Conservation (phyloP, 2,888 invertebrate species). For the Cerastis leucographa region DNA sequence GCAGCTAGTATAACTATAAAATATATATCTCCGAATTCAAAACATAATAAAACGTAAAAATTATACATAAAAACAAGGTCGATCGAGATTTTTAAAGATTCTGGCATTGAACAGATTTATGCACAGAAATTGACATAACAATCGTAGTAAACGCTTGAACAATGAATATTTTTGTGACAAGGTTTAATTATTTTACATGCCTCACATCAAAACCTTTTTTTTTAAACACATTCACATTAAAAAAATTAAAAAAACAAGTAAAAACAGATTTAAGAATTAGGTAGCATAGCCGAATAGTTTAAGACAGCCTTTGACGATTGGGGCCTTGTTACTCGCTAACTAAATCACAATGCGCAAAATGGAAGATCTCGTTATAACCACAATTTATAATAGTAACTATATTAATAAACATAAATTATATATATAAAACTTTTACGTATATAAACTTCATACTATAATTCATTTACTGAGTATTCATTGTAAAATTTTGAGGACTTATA, state of each 20-base stretch:
- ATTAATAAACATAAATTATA: too few species aligned
- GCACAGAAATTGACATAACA: background rate
- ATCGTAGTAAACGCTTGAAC: background rate
- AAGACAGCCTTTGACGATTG: background rate
- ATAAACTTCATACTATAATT: constrained; percentile 13
- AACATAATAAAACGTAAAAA: constrained; percentile 5
- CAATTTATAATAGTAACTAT: constrained; percentile 10
- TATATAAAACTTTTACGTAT: constrained; percentile 26
- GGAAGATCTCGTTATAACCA: constrained; percentile 14
- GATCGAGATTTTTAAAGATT: constrained; percentile 6
- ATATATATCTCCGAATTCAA: constrained; percentile 6
- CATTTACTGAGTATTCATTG: constrained; percentile 31
- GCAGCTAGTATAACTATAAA: constrained; percentile 4
- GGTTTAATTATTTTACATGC: background rate
- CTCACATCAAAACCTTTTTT: background rate
- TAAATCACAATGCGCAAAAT: constrained; percentile 26
- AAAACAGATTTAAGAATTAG: background rate
- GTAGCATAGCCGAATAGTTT: background rate
- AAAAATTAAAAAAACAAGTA: background rate
- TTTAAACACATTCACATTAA: background rate
- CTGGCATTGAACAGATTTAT: background rate
- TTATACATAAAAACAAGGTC: background rate
- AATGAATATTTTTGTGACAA: background rate
- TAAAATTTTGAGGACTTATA: constrained; percentile 17
- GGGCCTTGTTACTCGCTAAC: background rate